Evolutionary conservation across 2,113 vertebrate species (phyloP).

Genomic region (Lophochroa leadbeateri): DNA sequence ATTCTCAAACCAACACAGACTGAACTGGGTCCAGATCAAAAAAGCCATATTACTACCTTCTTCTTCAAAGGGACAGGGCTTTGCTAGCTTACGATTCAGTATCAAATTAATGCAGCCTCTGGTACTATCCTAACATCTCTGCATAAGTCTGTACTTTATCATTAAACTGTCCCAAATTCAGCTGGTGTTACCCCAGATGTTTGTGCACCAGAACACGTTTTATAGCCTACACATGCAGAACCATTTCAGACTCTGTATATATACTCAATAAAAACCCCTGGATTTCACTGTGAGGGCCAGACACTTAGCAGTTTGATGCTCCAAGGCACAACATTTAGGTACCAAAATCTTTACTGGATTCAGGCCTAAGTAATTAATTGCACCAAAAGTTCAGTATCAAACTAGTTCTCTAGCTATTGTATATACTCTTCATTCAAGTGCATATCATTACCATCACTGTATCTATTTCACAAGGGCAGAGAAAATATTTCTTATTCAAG

Average conservation of each 20-base stretch:
- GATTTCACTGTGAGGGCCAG: background rate
- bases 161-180: background rate
- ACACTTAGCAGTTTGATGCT: background rate
- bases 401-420: background rate
- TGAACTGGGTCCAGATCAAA: background rate
- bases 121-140: no score
- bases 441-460: background rate
- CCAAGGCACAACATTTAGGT: background rate
- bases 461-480: background rate
- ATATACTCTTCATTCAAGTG: background rate
- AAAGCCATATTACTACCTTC: background rate
- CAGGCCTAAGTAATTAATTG: background rate
- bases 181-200: background rate
- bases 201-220: background rate
- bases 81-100: background rate
- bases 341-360: background rate
- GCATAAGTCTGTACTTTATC: background rate
- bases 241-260: background rate
- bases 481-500: slow-evolving; percentile 2
- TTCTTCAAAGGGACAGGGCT: background rate
- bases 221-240: background rate
- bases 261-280: background rate
- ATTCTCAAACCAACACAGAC: background rate
- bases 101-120: background rate
- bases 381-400: background rate